phyloP scores from a whole-genome alignment of 2,888 invertebrate species.

The Leptinotarsa haldemani region DNA sequence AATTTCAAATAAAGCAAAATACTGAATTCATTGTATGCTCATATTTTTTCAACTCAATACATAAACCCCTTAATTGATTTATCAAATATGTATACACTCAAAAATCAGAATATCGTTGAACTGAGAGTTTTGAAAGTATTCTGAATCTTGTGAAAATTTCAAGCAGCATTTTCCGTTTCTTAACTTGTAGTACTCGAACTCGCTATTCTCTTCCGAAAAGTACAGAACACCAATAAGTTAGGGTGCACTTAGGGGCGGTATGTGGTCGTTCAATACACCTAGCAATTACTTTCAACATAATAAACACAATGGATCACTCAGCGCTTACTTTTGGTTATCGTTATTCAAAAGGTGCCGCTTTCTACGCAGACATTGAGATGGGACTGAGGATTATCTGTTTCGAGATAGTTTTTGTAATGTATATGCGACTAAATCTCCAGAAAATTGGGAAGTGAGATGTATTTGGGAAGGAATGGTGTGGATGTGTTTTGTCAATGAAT shows the following conservation, averaged over 20 bases:
- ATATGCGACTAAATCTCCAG: slow-evolving; percentile 33
- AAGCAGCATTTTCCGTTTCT: no score
- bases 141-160: no score
- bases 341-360: slow-evolving; percentile 44
- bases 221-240: slow-evolving; percentile 23
- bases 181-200: neutral
- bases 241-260: slow-evolving; percentile 43
- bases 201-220: neutral
- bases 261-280: slow-evolving; percentile 48
- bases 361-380: slow-evolving; percentile 46
- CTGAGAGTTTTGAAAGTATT: no score
- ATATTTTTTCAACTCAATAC: no score
- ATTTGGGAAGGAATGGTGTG: slow-evolving; percentile 4
- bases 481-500: neutral
- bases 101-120: no score
- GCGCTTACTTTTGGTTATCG: slow-evolving; percentile 47
- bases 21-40: no score
- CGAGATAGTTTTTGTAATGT: slow-evolving; percentile 41
- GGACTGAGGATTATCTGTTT: slow-evolving; percentile 40
- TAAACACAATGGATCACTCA: slow-evolving; percentile 49
- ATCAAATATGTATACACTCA: no score
- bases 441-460: slow-evolving; percentile 29
- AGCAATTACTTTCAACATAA: slow-evolving; percentile 54
- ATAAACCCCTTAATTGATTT: no score
- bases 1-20: no score